Base-by-base conservation (phyloP, 2,797 vertebrate genomes). In the Bovichtus variegatus region DNA sequence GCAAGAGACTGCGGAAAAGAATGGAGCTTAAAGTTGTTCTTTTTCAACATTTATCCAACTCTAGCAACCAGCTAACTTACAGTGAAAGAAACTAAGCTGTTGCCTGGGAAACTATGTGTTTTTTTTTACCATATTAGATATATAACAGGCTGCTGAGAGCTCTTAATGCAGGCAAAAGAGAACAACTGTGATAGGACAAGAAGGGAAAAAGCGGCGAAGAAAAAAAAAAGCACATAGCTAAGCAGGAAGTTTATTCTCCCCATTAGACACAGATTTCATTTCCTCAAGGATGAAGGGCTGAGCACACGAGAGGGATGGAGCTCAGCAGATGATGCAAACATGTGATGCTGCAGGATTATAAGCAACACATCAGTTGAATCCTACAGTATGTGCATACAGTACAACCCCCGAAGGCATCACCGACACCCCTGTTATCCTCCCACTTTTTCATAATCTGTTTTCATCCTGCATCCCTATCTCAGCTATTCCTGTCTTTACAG, bases 101-200 rank as follows among this genome's bases (percentile, higher is more conserved):
- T 87, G 82, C 83, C 78, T 6, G 13, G 87, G 89, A 82, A 85
- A 89, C 76, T 0, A 43, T 61, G 38, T 40, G n/a, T 21, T 34
- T 29, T 27, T 53, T 74, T 80, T 62, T 62, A 71, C 34, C 29
- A 11, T 51, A 57, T 15, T 62, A 19, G n/a, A 27, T 60, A 43
- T 53, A 55, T 40, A 34, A 34, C 25, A 43, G 51, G 31, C 25
- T 75, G 74, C 49, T 53, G 43, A 49, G 8, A 53, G 9, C 38
- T 57, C 12, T 64, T 57, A 29, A 63, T 76, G 57, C 53, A 72
- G 50, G 60, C 2, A 7, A 60, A 54, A 59, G 51, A 65, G 38
- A 75, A 34, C 9, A 3, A 19, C 31, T 41, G 47, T 62, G 46
- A 74, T 27, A 47, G n/a, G 29, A 58, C 5, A 1, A 43, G 2